A percentile compares a stretch with the other conserved stretches of the same genome.
Conservation (phyloP, 2,797 vertebrate genomes). For the Eutrigla gurnardus region DNA sequence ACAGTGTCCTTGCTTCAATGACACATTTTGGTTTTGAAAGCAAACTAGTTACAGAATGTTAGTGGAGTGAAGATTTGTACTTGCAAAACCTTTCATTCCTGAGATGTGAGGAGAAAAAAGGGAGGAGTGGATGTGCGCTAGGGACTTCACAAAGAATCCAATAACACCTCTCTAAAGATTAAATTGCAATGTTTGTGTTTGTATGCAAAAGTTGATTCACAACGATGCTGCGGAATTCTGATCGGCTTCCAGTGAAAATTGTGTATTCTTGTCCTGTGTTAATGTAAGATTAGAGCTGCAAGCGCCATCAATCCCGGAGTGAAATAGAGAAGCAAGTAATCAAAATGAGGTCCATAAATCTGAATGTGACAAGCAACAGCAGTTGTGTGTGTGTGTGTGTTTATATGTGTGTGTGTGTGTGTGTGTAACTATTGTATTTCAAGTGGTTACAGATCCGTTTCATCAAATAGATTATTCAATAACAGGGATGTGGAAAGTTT, state of each 20-base stretch:
- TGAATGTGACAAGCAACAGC: constrained; percentile 62
- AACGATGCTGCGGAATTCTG: constrained; percentile 47
- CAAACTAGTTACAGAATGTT: constrained; percentile 13
- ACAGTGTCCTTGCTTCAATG: constrained; percentile 58
- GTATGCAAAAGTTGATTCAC: constrained; percentile 65
- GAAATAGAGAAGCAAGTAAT: constrained; percentile 71
- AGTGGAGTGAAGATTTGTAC: constrained; percentile 30
- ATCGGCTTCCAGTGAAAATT: constrained; percentile 55
- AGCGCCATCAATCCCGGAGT: constrained; percentile 68
- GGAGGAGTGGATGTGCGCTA: constrained; percentile 17
- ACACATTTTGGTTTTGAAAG: constrained; percentile 30
- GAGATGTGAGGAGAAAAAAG: constrained; percentile 29
- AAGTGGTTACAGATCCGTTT: constrained; percentile 40
- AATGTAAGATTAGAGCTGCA: constrained; percentile 73
- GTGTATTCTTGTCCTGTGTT: constrained; percentile 57
- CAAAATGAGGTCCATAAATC: constrained; percentile 77
- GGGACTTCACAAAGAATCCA: constrained; percentile 56
- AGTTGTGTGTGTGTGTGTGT: background rate
- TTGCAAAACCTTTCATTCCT: constrained; percentile 45
- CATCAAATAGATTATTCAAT: constrained; percentile 61
- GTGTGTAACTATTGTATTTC: constrained; percentile 47
- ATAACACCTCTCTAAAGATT: constrained; percentile 60
- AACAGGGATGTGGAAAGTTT: constrained; percentile 27
- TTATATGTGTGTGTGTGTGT: constrained; percentile 1
- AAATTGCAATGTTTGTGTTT: constrained; percentile 66